Evolutionary conservation across 2,888 invertebrate genomes (phyloP).

Genomic region (Dorcus hopei): DNA sequence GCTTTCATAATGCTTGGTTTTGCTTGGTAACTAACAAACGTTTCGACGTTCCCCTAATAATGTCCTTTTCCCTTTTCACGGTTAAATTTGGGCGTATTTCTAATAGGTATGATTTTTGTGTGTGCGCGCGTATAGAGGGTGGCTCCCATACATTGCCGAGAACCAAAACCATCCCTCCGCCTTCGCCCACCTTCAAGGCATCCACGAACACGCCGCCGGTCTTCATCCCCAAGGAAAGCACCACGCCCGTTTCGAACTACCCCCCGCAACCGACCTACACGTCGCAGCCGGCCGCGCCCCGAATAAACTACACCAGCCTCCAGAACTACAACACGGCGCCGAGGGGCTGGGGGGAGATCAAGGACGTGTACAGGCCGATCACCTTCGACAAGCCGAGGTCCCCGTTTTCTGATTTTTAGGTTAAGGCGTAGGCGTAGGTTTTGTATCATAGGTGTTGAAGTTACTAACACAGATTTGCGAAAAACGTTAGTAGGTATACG

Average conservation of each 20-base stretch:
- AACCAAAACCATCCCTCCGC: conserved; percentile 30
- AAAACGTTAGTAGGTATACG: not conserved
- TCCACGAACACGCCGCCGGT: conserved; percentile 35
- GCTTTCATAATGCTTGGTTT: not conserved
- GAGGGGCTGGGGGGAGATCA: conserved; percentile 73
- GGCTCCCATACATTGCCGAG: conserved; percentile 36
- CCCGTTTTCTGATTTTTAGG: conserved; percentile 55
- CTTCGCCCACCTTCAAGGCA: conserved; percentile 40
- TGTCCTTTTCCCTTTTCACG: no score
- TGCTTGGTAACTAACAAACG: no score
- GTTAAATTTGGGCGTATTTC: no score
- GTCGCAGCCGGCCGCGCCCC: conserved; percentile 25
- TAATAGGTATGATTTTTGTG: not conserved
- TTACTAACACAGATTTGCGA: not conserved
- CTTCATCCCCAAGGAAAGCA: conserved; percentile 41
- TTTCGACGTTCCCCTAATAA: no score
- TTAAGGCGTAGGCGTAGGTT: not conserved
- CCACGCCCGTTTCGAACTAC: conserved; percentile 28
- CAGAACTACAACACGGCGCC: conserved; percentile 80
- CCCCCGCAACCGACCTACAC: conserved; percentile 14
- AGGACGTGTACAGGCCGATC: conserved; percentile 69
- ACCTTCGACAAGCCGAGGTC: conserved; percentile 57
- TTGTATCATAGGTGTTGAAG: not conserved
- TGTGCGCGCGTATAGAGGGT: not conserved
- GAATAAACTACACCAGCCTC: conserved; percentile 35